These are phyloP conservation scores for Toxotes chatareus DNA, from an alignment of 2,113 vertebrate species.

Conservation along the genomic window DNA sequence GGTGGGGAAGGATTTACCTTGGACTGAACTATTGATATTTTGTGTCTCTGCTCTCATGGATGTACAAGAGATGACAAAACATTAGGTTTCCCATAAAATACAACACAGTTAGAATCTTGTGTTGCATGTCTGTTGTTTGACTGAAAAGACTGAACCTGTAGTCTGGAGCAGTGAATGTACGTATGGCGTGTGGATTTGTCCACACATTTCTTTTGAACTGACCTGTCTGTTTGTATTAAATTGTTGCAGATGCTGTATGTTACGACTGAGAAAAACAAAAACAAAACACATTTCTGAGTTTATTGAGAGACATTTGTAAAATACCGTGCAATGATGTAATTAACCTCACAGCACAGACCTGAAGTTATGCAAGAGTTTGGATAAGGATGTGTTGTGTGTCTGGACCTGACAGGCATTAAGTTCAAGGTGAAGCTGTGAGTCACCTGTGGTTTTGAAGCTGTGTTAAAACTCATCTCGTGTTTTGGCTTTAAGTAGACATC, in stretches of 20 bases:
- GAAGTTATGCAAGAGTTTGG: conserved; percentile 44
- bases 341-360: background rate
- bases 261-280: too few species aligned
- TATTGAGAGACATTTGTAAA: background rate
- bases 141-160: too few species aligned
- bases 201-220: background rate
- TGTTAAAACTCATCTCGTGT: background rate
- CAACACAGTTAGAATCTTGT: too few species aligned
- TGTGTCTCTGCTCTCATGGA: too few species aligned
- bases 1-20: too few species aligned
- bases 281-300: too few species aligned
- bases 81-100: too few species aligned
- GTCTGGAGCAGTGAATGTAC: too few species aligned
- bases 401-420: background rate
- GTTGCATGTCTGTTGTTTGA: too few species aligned
- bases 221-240: background rate
- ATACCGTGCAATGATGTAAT: background rate
- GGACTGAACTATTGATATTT: too few species aligned
- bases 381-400: background rate
- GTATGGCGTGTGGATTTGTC: background rate
- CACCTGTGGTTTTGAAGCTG: background rate
- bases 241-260: background rate
- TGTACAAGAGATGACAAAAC: too few species aligned
- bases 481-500: too few species aligned
- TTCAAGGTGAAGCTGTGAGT: conserved; percentile 21